These are phyloP conservation scores for Zeus faber DNA, from an alignment of 2,113 vertebrate species.

Conservation along the genomic window DNA sequence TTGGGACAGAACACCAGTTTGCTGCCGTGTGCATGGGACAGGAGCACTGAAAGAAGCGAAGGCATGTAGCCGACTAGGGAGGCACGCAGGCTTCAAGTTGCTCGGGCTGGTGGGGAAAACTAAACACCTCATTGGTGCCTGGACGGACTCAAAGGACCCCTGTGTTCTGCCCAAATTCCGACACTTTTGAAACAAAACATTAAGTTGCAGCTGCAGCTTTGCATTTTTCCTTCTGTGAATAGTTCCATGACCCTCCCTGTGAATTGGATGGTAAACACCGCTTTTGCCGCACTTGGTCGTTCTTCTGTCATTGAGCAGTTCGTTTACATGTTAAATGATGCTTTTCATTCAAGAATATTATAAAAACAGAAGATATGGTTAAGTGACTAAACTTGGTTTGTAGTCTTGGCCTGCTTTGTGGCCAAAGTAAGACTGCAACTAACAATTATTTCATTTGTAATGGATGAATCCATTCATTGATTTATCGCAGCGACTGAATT, in stretches of 20 bases:
- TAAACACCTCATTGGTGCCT: constrained; percentile 55
- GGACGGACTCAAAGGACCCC: constrained; percentile 68
- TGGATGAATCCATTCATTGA: too few species aligned
- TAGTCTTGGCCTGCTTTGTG: too few species aligned
- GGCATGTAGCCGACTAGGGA: constrained; percentile 11
- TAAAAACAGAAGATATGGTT: neutral
- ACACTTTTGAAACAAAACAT: constrained; percentile 74
- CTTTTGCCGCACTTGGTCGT: constrained; percentile 9
- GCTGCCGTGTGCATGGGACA: constrained; percentile 1
- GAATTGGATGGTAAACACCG: constrained; percentile 36
- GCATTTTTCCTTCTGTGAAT: constrained; percentile 36
- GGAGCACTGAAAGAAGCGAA: constrained; percentile 1
- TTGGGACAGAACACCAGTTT: neutral
- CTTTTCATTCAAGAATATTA: neutral
- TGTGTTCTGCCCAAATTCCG: constrained; percentile 71
- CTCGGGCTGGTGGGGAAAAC: constrained; percentile 51
- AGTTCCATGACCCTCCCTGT: constrained; percentile 19
- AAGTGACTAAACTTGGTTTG: too few species aligned
- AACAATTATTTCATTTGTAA: too few species aligned
- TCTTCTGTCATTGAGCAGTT: neutral
- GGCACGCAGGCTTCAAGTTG: constrained; percentile 29
- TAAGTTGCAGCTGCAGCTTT: constrained; percentile 70
- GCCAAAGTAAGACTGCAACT: too few species aligned
- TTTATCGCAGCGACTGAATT: too few species aligned
- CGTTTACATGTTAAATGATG: constrained; percentile 14